Evolutionary conservation across 2,797 vertebrate genomes (phyloP), one percentile per base, ranked within the genome.

Genomic region (Platalea minor): DNA sequence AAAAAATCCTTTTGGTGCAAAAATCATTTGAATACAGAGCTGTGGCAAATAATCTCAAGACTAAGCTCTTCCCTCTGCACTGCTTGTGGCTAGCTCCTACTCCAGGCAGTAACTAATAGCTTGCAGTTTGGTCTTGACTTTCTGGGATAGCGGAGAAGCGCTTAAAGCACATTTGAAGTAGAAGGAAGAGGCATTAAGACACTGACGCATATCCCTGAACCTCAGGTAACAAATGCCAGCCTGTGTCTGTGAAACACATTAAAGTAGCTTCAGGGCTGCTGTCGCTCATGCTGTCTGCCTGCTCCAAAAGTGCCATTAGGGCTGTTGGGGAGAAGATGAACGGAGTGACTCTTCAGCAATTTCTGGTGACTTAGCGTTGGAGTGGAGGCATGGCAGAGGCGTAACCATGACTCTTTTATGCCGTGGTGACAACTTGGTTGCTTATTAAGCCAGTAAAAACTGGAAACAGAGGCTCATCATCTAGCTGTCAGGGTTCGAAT

Each of bases 161-260:
- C 76, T 95, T 92, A 85, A 89, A 89, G 56, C 50, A 80, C 57
- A 77, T 89, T 41, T 83, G 65, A 78, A 78, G 35, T 69, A 65
- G 85, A 69, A 78, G 39, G 67, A 93, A 90, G 88, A 94, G 25
- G 46, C 74, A 74, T 82, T 93, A 69, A 88, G 91, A 90, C 74
- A 63, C 48, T 69, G 82, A 93, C 12, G 20, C 51, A 50, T 48
- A 69, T 21, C 79, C 69, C 45, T 54, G 73, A 91, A 86, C 67
- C 46, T 91, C 88, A 91, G 89, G 88, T 95, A 92, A 80, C 79
- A 96, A 89, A 94, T 85, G 65, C 46, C 61, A 78, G 64, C 61
- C 84, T 41, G 17, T 75, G 69, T n/a, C 89, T 64, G 24, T 63
- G 91, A 83, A 94, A 80, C 21, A 75, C 90, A 65, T 80, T 51